Percentiles rank a stretch among this genome's conserved stretches.
Evolutionary conservation across 2,888 invertebrate species (phyloP).

Genomic region (Drosophila meridionalis): DNA sequence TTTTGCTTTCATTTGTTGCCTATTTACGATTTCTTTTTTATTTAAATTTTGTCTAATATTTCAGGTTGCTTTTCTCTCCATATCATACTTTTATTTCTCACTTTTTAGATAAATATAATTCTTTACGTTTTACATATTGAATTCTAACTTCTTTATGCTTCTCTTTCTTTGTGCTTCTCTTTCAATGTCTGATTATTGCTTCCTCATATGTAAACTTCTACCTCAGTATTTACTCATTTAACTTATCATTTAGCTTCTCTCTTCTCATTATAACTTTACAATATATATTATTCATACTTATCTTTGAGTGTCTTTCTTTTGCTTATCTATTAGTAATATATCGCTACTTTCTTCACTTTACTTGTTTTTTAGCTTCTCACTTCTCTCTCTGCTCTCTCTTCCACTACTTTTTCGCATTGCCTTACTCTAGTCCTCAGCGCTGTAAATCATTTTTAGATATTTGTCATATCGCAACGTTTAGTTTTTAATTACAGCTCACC

Average conservation of each 20-base stretch:
- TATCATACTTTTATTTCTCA: too few relatives aligned
- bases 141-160: neutral
- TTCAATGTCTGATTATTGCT: neutral
- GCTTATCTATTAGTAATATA: neutral
- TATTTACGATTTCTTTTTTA: too few relatives aligned
- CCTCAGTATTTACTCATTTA: neutral
- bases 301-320: too few relatives aligned
- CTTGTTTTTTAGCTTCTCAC: neutral
- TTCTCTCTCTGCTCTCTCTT: neutral
- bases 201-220: neutral
- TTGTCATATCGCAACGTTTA: neutral
- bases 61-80: neutral
- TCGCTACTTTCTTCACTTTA: neutral
- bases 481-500: conserved; percentile 30
- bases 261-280: neutral
- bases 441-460: neutral
- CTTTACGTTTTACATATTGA: too few relatives aligned
- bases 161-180: neutral
- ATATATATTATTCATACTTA: too few relatives aligned
- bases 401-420: neutral
- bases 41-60: neutral
- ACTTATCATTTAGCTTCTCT: neutral
- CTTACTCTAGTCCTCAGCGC: neutral
- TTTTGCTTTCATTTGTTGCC: neutral
- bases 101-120: too few relatives aligned